A percentile compares a stretch with the other conserved stretches of the same genome.
phyloP scores from a whole-genome alignment of 2,888 invertebrate species.

The Caenorhabditis parvicauda region DNA sequence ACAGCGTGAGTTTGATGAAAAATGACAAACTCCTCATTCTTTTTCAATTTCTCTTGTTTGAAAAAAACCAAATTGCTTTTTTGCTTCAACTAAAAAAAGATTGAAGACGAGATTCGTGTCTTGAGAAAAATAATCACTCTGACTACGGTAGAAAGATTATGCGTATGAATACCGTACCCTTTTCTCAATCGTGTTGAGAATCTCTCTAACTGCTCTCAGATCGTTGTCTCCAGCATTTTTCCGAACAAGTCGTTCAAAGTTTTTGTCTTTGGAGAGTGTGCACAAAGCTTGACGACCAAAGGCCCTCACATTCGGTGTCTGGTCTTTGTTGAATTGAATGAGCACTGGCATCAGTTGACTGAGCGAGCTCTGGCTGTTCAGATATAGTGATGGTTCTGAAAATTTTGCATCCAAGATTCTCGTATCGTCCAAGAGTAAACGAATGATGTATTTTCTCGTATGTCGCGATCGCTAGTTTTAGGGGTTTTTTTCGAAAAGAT shows the following conservation, averaged over 20 bases:
- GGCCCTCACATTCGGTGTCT: constrained; percentile 35
- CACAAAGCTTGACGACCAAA: constrained; percentile 32
- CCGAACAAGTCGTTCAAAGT: constrained; percentile 34
- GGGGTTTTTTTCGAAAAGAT: no score
- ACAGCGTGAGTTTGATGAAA: background rate
- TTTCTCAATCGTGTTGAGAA: constrained; percentile 33
- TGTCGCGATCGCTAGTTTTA: no score
- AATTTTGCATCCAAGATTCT: no score
- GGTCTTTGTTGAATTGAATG: constrained; percentile 31
- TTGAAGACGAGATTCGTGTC: no score
- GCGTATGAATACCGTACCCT: constrained; percentile 22
- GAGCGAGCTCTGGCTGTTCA: constrained; percentile 22
- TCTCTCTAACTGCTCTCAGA: constrained; percentile 26
- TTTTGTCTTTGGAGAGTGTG: constrained; percentile 34
- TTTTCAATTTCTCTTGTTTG: no score
- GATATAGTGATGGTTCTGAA: no score
- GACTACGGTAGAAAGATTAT: background rate
- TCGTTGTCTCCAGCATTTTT: constrained; percentile 35
- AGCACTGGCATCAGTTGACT: constrained; percentile 27
- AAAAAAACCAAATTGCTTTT: no score
- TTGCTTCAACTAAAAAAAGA: no score
- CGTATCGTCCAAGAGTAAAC: no score
- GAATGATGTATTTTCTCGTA: no score
- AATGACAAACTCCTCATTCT: background rate
- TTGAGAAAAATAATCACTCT: background rate